phyloP scores from a whole-genome alignment of 2,888 invertebrate genomes.

The Lycophotia porphyrea region DNA sequence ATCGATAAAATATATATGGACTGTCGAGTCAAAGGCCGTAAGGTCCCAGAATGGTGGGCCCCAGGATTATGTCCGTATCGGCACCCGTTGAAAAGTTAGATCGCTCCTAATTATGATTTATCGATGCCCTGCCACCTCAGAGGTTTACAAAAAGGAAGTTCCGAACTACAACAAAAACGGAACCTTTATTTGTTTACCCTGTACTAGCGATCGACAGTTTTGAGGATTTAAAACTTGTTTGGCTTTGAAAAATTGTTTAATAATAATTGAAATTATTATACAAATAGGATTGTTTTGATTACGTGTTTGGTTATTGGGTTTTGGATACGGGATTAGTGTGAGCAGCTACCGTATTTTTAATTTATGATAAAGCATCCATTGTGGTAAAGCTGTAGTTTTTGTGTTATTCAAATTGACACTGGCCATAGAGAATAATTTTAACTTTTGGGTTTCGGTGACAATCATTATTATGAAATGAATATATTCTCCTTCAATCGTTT shows the following conservation, averaged over 20 bases:
- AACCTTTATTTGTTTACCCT: conserved; percentile 40
- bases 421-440: not conserved
- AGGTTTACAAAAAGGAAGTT: conserved; percentile 30
- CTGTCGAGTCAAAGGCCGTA: conserved; percentile 74
- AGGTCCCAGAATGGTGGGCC: conserved; percentile 65
- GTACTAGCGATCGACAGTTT: conserved; percentile 54
- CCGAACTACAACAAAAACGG: not conserved
- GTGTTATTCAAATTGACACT: not conserved
- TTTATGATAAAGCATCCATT: conserved; percentile 4
- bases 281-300: conserved; percentile 35
- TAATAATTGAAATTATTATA: conserved; percentile 44
- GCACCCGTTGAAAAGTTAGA: conserved; percentile 85
- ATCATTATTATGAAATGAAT: not conserved
- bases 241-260: conserved; percentile 23
- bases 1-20: conserved; percentile 78
- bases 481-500: not conserved
- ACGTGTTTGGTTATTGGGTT: not conserved
- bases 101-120: conserved; percentile 88
- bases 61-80: conserved; percentile 81
- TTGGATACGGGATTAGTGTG: conserved; percentile 1
- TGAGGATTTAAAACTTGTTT: conserved; percentile 50
- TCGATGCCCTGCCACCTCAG: conserved; percentile 55
- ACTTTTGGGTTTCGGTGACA: not conserved
- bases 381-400: not conserved
- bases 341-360: not conserved